Percentiles rank a stretch among this genome's conserved stretches.
phyloP scores from a whole-genome alignment of 2,888 invertebrate species.

The Escarpia spicata region DNA sequence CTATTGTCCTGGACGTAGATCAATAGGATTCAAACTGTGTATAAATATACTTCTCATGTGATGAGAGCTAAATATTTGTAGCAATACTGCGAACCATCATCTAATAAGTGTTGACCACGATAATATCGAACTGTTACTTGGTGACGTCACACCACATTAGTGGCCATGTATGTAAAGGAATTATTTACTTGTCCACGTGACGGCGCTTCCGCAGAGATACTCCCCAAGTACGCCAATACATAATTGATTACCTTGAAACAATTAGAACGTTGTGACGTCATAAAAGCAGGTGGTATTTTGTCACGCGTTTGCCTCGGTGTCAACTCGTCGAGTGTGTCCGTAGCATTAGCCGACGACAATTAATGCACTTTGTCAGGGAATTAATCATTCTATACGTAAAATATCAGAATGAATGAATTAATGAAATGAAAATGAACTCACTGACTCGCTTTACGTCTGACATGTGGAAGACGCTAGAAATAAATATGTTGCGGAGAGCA shows the following conservation, averaged over 20 bases:
- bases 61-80: neutral
- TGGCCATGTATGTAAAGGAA: neutral
- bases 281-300: neutral
- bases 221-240: neutral
- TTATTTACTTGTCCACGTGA: neutral
- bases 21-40: neutral
- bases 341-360: neutral
- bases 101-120: neutral
- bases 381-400: neutral
- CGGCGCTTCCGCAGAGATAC: neutral
- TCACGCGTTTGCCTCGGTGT: neutral
- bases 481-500: no score
- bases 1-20: neutral
- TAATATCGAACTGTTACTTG: neutral
- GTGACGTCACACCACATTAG: neutral
- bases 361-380: neutral
- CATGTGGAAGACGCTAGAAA: no score
- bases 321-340: neutral
- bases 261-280: neutral
- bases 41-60: neutral
- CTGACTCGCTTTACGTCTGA: no score
- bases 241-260: neutral
- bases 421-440: no score
- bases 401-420: no score
- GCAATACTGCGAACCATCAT: neutral